Percentiles rank a stretch among this genome's conserved stretches.
These are phyloP conservation scores for Ostrea denselamellosa DNA, from an alignment of 1,140 invertebrate genomes.

Conservation along the genomic window DNA sequence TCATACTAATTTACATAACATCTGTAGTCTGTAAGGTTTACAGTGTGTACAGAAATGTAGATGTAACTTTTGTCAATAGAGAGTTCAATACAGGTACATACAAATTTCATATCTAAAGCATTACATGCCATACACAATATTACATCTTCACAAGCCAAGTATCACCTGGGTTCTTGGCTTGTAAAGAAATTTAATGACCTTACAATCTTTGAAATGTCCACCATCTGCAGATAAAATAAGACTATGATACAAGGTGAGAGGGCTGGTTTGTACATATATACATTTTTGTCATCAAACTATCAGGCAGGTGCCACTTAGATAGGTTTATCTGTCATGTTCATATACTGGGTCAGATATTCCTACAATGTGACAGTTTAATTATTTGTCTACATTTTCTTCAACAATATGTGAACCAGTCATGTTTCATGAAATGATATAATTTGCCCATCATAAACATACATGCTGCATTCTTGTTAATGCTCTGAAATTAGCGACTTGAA, in stretches of 20 bases:
- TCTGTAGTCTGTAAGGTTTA: not conserved
- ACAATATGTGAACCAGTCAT: too few species aligned
- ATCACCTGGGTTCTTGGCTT: too few species aligned
- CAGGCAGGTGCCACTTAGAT: conserved; percentile 1
- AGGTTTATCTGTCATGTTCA: not conserved
- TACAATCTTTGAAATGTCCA: not conserved
- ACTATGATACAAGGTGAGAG: not conserved
- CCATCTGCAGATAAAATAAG: not conserved
- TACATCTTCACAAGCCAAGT: too few species aligned
- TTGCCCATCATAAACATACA: too few species aligned
- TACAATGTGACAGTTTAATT: not conserved
- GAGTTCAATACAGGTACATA: not conserved
- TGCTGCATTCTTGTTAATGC: too few species aligned
- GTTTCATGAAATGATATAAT: too few species aligned
- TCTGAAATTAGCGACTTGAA: too few species aligned
- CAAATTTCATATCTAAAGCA: not conserved
- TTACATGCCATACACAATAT: not conserved
- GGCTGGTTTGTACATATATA: not conserved
- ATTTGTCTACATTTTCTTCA: too few species aligned
- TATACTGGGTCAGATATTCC: not conserved
- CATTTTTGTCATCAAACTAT: not conserved
- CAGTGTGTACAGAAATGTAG: not conserved
- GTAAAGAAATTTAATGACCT: not conserved
- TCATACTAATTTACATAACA: too few species aligned
- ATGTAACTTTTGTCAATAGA: not conserved